Evolutionary conservation across 2,888 invertebrate genomes (phyloP).

Genomic region (Callyntrura sp.): DNA sequence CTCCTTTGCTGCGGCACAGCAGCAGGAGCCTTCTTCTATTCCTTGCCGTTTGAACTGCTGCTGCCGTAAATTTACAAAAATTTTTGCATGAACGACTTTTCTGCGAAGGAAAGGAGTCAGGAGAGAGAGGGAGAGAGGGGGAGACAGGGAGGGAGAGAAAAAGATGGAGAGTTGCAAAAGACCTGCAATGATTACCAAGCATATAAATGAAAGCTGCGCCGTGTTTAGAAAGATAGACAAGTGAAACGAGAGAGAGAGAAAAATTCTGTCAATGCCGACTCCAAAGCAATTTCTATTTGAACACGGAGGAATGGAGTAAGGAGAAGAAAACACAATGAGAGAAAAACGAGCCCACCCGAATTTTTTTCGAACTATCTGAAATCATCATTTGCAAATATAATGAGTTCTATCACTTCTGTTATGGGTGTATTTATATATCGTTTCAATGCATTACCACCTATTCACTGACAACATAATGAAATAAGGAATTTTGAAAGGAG

Average conservation of each 20-base stretch:
- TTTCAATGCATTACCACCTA: slow-evolving; percentile 13
- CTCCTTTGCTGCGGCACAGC: background rate
- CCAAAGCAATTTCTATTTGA: slow-evolving; percentile 34
- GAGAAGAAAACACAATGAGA: slow-evolving; percentile 10
- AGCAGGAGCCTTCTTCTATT: background rate
- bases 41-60: background rate
- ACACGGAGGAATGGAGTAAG: slow-evolving; percentile 11
- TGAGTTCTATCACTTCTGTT: slow-evolving; percentile 48
- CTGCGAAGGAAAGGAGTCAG: background rate
- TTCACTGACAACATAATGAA: slow-evolving; percentile 13
- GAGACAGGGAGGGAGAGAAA: background rate
- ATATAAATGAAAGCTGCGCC: slow-evolving; percentile 56
- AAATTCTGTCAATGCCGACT: slow-evolving; percentile 47
- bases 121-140: background rate
- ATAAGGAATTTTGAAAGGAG: background rate
- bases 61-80: slow-evolving; percentile 55
- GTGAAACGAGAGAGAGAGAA: slow-evolving; percentile 47
- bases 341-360: background rate
- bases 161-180: slow-evolving; percentile 17
- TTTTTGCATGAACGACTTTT: slow-evolving; percentile 56
- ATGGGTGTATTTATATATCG: slow-evolving; percentile 11
- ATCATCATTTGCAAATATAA: slow-evolving; percentile 75
- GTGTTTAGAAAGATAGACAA: slow-evolving; percentile 51
- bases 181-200: slow-evolving; percentile 67
- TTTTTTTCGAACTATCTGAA: slow-evolving; percentile 53